Percentiles rank a stretch among this genome's conserved stretches.
These are phyloP conservation scores for Cheilosia urbana DNA, from an alignment of 2,888 invertebrate genomes.

Conservation along the genomic window DNA sequence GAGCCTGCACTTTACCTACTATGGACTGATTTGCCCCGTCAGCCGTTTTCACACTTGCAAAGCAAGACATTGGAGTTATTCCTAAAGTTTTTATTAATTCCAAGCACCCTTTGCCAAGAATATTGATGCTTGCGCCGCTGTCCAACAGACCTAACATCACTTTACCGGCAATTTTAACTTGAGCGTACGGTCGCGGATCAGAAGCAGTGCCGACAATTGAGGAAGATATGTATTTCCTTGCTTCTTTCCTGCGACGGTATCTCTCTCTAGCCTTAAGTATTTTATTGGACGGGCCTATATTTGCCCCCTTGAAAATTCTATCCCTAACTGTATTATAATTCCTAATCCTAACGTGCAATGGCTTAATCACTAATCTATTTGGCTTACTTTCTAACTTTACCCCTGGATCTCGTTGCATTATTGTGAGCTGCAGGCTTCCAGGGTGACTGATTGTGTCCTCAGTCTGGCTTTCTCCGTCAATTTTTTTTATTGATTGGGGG, in stretches of 20 bases:
- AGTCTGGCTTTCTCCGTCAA: too few species aligned
- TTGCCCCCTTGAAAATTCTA: conserved; percentile 12
- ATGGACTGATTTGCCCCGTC: conserved; percentile 35
- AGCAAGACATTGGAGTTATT: not conserved
- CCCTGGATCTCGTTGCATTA: too few species aligned
- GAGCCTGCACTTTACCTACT: conserved; percentile 12
- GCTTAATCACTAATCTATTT: conserved; percentile 3
- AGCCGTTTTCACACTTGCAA: conserved; percentile 21
- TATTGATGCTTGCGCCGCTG: conserved; percentile 40
- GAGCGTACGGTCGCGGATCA: conserved; percentile 8
- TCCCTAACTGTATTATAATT: conserved; percentile 1
- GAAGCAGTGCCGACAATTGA: not conserved
- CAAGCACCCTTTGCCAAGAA: conserved; percentile 15
- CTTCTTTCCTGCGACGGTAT: not conserved
- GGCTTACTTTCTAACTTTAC: too few species aligned
- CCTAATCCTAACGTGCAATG: not conserved
- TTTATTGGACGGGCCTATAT: not conserved
- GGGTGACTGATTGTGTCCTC: too few species aligned
- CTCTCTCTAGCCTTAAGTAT: not conserved
- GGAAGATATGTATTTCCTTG: not conserved
- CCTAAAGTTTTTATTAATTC: not conserved
- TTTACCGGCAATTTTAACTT: not conserved
- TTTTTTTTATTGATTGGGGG: not conserved
- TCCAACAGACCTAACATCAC: conserved; percentile 27
- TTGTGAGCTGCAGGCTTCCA: too few species aligned